phyloP scores from a whole-genome alignment of 2,888 invertebrate genomes.

The Phasia obesa region DNA sequence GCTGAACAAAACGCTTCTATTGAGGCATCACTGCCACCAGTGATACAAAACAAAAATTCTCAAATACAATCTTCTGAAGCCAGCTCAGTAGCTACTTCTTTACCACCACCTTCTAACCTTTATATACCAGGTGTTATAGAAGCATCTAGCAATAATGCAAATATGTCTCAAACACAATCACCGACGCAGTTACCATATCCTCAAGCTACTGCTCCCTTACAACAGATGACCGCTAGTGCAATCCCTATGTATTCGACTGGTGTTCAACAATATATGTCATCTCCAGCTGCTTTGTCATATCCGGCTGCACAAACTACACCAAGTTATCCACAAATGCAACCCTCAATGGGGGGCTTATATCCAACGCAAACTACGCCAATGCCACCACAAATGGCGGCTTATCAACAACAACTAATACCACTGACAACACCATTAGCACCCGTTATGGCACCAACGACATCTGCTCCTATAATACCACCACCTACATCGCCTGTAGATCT shows the following conservation, averaged over 20 bases:
- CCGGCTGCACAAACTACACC: constrained; percentile 80
- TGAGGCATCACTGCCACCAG: constrained; percentile 24
- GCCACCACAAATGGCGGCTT: constrained; percentile 76
- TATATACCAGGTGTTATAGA: constrained; percentile 77
- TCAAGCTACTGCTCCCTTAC: constrained; percentile 74
- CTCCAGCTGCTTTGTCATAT: constrained; percentile 77
- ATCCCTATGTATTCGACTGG: constrained; percentile 79
- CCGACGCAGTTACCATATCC: constrained; percentile 76
- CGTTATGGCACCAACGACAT: constrained; percentile 48
- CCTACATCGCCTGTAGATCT: constrained; percentile 41
- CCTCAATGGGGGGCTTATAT: constrained; percentile 78
- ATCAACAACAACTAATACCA: constrained; percentile 60
- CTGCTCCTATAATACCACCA: constrained; percentile 21
- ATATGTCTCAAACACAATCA: not conserved
- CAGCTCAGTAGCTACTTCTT: constrained; percentile 45
- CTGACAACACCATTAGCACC: constrained; percentile 39
- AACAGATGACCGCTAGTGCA: constrained; percentile 52
- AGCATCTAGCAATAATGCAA: constrained; percentile 20
- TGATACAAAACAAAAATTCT: constrained; percentile 10
- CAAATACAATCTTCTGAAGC: constrained; percentile 13
- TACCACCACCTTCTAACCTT: constrained; percentile 72
- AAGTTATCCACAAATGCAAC: constrained; percentile 82
- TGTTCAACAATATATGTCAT: constrained; percentile 77
- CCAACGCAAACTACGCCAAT: constrained; percentile 77
- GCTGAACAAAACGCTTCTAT: constrained; percentile 21